Evolutionary conservation across 2,797 vertebrate genomes (phyloP), one percentile per base, ranked within the genome.

Genomic region (Spinus olivaceus): DNA sequence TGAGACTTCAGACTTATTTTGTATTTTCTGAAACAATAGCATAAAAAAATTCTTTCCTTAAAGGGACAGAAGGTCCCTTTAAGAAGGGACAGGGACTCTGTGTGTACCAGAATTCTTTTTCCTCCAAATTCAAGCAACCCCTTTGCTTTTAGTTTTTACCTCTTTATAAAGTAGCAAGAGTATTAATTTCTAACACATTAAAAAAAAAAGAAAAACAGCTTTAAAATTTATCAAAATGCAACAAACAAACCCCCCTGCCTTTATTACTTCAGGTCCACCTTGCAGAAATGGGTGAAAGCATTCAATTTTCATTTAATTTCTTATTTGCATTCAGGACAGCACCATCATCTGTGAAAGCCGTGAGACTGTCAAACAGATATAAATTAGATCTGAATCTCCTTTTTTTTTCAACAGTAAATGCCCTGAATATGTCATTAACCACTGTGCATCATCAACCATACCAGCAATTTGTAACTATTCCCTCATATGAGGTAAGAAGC

Each of bases 381-480:
- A 80, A 76, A 82, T 79, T 73, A 78, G 41, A 57, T 28, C 17
- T 66, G 47, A 84, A n/a, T 71, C 1, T 8, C 17, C 15, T 56
- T 70, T 60, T 80, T 67, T 57, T 53, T 21, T 2, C 35, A 33
- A 14, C 32, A 33, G 12, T 39, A 56, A 86, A 60, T 54, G 39
- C 20, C 20, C 35, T 61, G 2, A 30, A 28, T 37, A 44, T 82
- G 72, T 50, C 74, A 70, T 66, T 84, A 76, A 82, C 28, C 0
- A 1, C 50, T 69, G 46, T 72, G 41, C 63, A 72, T 83, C 41
- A 60, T 76, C 72, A 78, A 44, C 57, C 41, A 79, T 8, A 84
- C 56, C 21, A 86, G 56, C 59, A 81, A 95, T 90, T 79, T 82
- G 47, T 76, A 91, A 53, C 72, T 72, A 47, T 79, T 69, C n/a